Evolutionary conservation across 2,113 vertebrate genomes (phyloP).

Genomic region (Osmerus eperlanus): DNA sequence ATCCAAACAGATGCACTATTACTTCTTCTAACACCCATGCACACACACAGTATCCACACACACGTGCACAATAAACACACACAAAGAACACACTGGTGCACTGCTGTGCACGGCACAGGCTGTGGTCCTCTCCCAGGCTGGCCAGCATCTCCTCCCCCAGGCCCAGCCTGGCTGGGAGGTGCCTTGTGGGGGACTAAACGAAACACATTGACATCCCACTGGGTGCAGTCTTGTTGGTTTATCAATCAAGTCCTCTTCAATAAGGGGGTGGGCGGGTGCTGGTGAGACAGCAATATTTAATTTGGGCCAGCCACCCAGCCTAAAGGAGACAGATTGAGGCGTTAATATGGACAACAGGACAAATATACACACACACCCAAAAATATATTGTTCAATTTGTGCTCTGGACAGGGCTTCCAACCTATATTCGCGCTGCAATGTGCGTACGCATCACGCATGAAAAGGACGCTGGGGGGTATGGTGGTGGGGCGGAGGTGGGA

Average conservation of each 20-base stretch:
- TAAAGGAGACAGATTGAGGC: conserved; percentile 61
- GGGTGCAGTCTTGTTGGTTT: conserved; percentile 88
- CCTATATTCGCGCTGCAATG: too few relatives aligned
- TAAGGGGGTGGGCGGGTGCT: conserved; percentile 63
- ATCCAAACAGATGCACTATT: not conserved
- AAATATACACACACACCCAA: conserved; percentile 75
- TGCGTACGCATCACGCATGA: too few relatives aligned
- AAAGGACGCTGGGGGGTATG: too few relatives aligned
- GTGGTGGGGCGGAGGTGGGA: conserved; percentile 23
- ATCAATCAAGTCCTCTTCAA: conserved; percentile 87
- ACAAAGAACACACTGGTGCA: not conserved
- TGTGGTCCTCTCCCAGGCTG: not conserved
- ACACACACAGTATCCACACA: not conserved
- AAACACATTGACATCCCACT: conserved; percentile 91
- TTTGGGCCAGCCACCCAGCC: conserved; percentile 75
- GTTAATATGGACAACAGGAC: conserved; percentile 46
- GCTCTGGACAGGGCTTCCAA: conserved; percentile 67
- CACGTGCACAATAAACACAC: not conserved
- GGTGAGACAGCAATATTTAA: conserved; percentile 79
- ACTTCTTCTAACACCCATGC: not conserved
- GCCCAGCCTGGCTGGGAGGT: conserved; percentile 65
- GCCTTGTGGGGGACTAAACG: conserved; percentile 85
- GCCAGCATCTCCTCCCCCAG: not conserved
- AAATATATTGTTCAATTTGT: conserved; percentile 63
- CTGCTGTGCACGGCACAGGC: not conserved